phyloP scores from a whole-genome alignment of 2,888 invertebrate genomes.

The Xestia rhomboidea region DNA sequence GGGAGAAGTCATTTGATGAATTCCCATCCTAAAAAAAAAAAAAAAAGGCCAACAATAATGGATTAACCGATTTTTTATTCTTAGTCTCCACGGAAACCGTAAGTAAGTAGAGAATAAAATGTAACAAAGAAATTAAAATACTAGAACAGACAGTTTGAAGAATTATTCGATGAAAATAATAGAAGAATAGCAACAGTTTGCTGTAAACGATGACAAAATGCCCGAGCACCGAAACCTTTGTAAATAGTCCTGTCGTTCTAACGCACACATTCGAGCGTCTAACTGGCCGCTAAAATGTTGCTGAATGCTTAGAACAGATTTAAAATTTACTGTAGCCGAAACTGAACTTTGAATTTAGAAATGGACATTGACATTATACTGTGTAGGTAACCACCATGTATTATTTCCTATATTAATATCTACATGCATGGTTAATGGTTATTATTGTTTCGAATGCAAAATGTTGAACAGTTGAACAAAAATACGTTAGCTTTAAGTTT shows the following conservation, averaged over 20 bases:
- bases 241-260: conserved; percentile 54
- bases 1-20: too few species aligned
- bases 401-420: neutral
- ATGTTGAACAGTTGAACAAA: neutral
- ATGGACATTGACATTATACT: neutral
- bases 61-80: neutral
- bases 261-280: conserved; percentile 56
- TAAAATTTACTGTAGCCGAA: conserved; percentile 2
- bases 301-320: conserved; percentile 32
- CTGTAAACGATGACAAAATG: conserved; percentile 65
- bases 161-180: conserved; percentile 8
- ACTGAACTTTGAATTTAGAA: neutral
- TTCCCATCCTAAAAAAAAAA: too few species aligned
- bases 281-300: conserved; percentile 65
- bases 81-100: neutral
- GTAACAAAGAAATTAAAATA: conserved; percentile 15
- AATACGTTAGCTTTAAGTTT: neutral
- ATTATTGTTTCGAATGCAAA: neutral
- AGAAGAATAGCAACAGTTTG: conserved; percentile 23
- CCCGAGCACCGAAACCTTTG: conserved; percentile 68
- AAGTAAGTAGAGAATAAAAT: conserved; percentile 3
- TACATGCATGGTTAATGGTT: neutral
- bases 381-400: neutral
- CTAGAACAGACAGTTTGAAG: conserved; percentile 18
- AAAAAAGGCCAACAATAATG: neutral